Conservation (phyloP, 2,888 invertebrate genomes). For the Drosophila lutescens region DNA sequence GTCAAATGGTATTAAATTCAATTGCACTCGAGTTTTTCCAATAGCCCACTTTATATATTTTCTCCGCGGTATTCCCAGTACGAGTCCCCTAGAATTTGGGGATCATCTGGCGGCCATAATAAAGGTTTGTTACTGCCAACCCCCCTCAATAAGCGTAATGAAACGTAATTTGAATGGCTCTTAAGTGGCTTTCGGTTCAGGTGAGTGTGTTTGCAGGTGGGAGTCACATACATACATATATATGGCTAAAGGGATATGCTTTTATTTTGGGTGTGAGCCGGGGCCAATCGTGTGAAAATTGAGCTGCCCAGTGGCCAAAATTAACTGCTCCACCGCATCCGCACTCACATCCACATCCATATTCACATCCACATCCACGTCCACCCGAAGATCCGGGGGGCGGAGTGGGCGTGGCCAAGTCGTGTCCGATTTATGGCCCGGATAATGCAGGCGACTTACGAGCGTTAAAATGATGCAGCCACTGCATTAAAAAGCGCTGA, state of each 20-base stretch:
- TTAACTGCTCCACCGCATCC: slow-evolving; percentile 67
- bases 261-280: neutral
- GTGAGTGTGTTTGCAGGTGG: slow-evolving; percentile 7
- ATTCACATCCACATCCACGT: neutral
- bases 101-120: slow-evolving; percentile 10
- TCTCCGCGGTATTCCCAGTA: neutral
- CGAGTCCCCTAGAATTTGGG: neutral
- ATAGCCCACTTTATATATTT: too few species aligned
- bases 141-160: slow-evolving; percentile 69
- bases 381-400: neutral
- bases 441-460: slow-evolving; percentile 79
- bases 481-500: slow-evolving; percentile 67
- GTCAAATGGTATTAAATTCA: neutral
- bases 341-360: slow-evolving; percentile 35
- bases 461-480: slow-evolving; percentile 71
- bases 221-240: neutral
- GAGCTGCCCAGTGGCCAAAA: slow-evolving; percentile 61
- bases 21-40: neutral
- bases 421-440: slow-evolving; percentile 64
- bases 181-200: slow-evolving; percentile 56
- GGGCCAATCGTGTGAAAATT: slow-evolving; percentile 62
- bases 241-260: neutral
- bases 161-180: slow-evolving; percentile 75
- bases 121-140: slow-evolving; percentile 16
- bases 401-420: slow-evolving; percentile 10